Evolutionary conservation across 2,888 invertebrate genomes (phyloP).

Genomic region (Perizoma affinitatum): DNA sequence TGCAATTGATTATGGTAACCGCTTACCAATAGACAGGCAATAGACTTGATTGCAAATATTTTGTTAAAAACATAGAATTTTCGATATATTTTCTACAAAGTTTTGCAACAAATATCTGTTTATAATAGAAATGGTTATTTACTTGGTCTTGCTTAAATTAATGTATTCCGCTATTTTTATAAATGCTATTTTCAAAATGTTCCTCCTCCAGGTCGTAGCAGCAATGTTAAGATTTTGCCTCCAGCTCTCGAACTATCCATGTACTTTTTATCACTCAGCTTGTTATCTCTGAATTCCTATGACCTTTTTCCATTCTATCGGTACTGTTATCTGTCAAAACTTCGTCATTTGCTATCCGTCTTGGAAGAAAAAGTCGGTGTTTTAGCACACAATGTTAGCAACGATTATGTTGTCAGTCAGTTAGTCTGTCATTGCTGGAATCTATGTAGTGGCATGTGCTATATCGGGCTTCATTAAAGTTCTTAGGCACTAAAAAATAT

Average conservation of each 20-base stretch:
- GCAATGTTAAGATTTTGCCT: not conserved
- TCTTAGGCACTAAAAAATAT: slow-evolving; percentile 6
- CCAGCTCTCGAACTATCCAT: slow-evolving; percentile 4
- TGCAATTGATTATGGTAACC: too few relatives aligned
- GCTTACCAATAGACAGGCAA: too few relatives aligned
- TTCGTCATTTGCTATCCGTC: slow-evolving; percentile 31
- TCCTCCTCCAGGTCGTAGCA: too few relatives aligned
- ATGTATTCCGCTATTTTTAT: too few relatives aligned
- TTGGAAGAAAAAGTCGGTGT: slow-evolving; percentile 27
- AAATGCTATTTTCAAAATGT: too few relatives aligned
- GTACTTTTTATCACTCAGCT: slow-evolving; percentile 25
- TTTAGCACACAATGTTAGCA: slow-evolving; percentile 31
- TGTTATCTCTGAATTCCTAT: slow-evolving; percentile 32
- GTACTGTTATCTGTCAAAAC: slow-evolving; percentile 37
- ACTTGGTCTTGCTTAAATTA: too few relatives aligned
- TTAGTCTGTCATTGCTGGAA: not conserved
- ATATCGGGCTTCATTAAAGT: slow-evolving; percentile 18
- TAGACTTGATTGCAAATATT: too few relatives aligned
- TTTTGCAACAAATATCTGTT: too few relatives aligned
- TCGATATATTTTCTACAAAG: too few relatives aligned
- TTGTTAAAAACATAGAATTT: too few relatives aligned
- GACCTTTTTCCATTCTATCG: slow-evolving; percentile 31
- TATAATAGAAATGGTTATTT: too few relatives aligned
- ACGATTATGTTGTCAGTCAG: slow-evolving; percentile 20
- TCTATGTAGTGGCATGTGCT: slow-evolving; percentile 14